phyloP scores from a whole-genome alignment of 1,140 invertebrate genomes.

The Magallana ariakensis region DNA sequence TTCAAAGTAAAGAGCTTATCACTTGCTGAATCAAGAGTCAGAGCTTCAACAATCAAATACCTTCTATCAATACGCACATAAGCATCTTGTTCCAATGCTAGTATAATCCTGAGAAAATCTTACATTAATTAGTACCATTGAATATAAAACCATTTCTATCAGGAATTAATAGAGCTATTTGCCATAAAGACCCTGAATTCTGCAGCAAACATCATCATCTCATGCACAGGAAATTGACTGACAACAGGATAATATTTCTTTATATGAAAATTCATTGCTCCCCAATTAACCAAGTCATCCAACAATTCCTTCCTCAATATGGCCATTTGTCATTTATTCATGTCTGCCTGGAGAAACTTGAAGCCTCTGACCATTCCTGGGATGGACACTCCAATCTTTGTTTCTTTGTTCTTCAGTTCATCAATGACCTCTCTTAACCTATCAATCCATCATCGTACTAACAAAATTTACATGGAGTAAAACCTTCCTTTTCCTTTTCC shows the following conservation, averaged over 20 bases:
- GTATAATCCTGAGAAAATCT: too few species aligned
- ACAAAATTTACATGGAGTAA: too few species aligned
- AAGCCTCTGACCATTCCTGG: background rate
- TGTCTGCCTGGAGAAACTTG: background rate
- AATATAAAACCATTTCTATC: too few species aligned
- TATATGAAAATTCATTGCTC: conserved; percentile 4
- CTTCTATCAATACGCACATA: too few species aligned
- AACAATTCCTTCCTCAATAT: background rate
- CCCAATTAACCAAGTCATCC: background rate
- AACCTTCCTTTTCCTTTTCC: too few species aligned
- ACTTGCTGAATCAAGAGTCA: too few species aligned
- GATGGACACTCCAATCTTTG: background rate
- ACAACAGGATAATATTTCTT: conserved; percentile 4
- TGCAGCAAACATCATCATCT: background rate
- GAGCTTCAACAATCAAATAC: too few species aligned
- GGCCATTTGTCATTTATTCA: background rate
- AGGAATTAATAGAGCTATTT: too few species aligned
- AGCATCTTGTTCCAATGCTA: too few species aligned
- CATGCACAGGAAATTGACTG: background rate
- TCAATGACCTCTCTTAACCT: background rate
- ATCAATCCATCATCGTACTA: background rate
- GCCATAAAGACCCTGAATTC: too few species aligned
- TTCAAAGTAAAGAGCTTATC: too few species aligned
- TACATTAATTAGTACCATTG: too few species aligned
- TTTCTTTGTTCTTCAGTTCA: background rate